Evolutionary conservation across 2,797 vertebrate genomes (phyloP).

Genomic region (Sus cebifrons): DNA sequence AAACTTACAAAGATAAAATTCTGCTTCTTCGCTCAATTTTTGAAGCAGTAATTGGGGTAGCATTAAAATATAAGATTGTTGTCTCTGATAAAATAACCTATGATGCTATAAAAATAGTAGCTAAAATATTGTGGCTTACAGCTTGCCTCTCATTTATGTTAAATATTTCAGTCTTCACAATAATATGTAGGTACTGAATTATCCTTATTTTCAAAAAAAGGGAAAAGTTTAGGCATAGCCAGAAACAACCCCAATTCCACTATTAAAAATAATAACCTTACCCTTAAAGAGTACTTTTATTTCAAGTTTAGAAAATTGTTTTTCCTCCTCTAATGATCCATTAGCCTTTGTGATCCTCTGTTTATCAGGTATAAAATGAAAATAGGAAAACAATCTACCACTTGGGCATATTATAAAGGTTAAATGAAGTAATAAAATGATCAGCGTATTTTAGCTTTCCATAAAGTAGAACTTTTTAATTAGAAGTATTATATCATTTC

Average conservation of each 20-base stretch:
- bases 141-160: not conserved
- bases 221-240: not conserved
- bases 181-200: not conserved
- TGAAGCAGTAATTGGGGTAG: not conserved
- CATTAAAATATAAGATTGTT: not conserved
- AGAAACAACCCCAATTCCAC: not conserved
- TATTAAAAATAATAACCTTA: not conserved
- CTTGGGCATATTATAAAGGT: not conserved
- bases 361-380: not conserved
- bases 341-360: not conserved
- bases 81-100: not conserved
- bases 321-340: not conserved
- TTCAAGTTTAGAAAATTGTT: not conserved
- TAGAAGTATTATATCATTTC: not conserved
- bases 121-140: not conserved
- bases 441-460: not conserved
- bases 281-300: not conserved
- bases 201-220: not conserved
- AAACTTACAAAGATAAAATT: not conserved
- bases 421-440: constrained; percentile 3
- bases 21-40: not conserved
- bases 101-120: not conserved
- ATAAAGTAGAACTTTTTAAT: not conserved
- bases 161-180: not conserved
- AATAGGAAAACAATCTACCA: not conserved